Base-by-base conservation (phyloP, 2,888 invertebrate genomes). In the Harpalus rubripes region DNA sequence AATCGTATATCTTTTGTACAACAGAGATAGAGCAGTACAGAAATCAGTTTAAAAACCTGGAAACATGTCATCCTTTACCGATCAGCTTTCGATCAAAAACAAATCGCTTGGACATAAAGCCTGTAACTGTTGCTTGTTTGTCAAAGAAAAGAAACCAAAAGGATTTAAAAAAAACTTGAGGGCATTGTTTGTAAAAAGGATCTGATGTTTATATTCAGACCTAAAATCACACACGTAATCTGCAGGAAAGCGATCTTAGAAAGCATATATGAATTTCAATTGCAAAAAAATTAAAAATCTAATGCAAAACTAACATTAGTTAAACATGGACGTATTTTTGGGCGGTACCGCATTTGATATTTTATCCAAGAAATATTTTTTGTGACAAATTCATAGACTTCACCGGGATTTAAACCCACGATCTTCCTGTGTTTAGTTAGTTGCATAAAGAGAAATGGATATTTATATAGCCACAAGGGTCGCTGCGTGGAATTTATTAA, bases 51-150 rank as follows among this genome's bases (percentile, higher is more conserved):
- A 72, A 72, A 72, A 72, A 7, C 7, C 7, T 72, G 18, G 22
- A 72, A 72, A 72, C 41, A 72, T 41, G 44, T 72, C 72, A 44
- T 72, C 15, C 16, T 44, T 39, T 72, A 16, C 16, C 15, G 44
- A 72, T 72, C 44, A 72, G 44, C 44, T 72, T 72, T 72, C 72
- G 16, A 44, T 72, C 41, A 72, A 72, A 72, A 72, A 44, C 72
- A 72, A 72, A 72, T 72, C 44, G 41, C 44, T 39, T 3, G 39
- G 44, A 72, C 41, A 44, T n/a, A 72, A 72, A 72, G 72, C 72
- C 44, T 41, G 65, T 26, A 72, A 44, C 72, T 72, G 72, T 72
- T 72, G 72, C 72, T 12, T 72, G 16, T 44, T 72, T 22, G 22
- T 22, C 72, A 72, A 72, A 44, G 72, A 8, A 44, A 72, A 72